phyloP scores from a whole-genome alignment of 2,888 invertebrate species.

The Lucinisca nassula region DNA sequence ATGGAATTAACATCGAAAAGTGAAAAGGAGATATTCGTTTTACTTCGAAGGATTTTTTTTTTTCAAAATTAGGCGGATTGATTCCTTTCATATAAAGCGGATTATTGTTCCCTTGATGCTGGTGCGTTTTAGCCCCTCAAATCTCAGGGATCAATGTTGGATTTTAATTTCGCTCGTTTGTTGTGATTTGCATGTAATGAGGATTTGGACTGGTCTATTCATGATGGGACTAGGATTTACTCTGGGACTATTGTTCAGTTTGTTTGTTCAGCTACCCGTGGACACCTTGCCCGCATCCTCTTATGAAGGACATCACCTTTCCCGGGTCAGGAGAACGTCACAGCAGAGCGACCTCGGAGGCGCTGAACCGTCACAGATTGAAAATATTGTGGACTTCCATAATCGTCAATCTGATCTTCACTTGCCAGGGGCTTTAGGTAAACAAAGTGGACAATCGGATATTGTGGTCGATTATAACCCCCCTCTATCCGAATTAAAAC shows the following conservation, averaged over 20 bases:
- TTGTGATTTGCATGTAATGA: conserved; percentile 56
- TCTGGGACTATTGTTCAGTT: conserved; percentile 79
- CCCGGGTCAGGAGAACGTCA: conserved; percentile 40
- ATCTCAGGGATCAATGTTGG: neutral
- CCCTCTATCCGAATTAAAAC: conserved; percentile 33
- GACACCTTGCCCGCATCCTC: conserved; percentile 74
- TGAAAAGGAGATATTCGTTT: no score
- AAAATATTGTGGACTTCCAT: conserved; percentile 22
- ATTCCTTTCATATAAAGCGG: no score
- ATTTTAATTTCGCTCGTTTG: neutral
- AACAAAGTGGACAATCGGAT: conserved; percentile 52
- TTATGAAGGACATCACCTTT: conserved; percentile 49
- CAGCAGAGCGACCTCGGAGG: conserved; percentile 13
- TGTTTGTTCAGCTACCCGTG: conserved; percentile 79
- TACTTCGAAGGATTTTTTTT: no score
- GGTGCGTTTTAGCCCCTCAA: neutral
- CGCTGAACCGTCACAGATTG: neutral
- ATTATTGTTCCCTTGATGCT: neutral
- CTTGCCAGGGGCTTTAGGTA: conserved; percentile 42
- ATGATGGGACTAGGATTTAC: conserved; percentile 82
- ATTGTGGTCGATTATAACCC: conserved; percentile 45
- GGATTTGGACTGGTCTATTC: conserved; percentile 61
- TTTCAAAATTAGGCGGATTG: no score
- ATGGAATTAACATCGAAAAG: no score
- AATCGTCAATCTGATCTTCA: neutral